Evolutionary conservation across 1,140 invertebrate genomes (phyloP).

Genomic region (Lepidurus packardi): DNA sequence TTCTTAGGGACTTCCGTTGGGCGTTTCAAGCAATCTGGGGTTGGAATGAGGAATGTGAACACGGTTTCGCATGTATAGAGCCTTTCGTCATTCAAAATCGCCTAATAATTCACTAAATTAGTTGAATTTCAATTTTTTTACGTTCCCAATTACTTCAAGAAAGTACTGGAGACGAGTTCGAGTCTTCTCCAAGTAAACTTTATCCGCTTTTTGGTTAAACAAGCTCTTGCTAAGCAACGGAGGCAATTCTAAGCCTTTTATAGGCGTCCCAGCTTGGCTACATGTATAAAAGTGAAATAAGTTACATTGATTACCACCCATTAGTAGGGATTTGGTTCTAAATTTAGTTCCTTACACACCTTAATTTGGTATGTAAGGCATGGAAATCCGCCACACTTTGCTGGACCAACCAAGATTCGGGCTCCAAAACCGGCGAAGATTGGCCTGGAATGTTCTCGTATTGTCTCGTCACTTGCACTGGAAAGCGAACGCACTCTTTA

Average conservation of each 20-base stretch:
- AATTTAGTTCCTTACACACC: too few relatives aligned
- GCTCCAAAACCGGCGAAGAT: conserved; percentile 19
- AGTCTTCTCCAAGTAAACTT: conserved; percentile 69
- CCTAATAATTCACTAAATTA: conserved; percentile 50
- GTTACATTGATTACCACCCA: conserved; percentile 27
- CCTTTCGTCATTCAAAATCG: conserved; percentile 75
- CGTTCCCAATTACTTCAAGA: conserved; percentile 59
- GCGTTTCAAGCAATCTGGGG: conserved; percentile 77
- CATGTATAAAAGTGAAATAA: conserved; percentile 25
- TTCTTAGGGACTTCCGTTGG: conserved; percentile 66
- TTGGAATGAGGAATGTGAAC: conserved; percentile 82
- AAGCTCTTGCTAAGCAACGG: conserved; percentile 69
- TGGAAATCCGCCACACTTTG: conserved; percentile 75
- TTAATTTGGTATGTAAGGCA: conserved; percentile 73
- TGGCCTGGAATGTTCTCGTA: not conserved
- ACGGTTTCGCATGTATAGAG: conserved; percentile 81
- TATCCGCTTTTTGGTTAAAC: conserved; percentile 67
- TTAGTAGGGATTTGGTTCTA: conserved; percentile 38
- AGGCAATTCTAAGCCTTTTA: conserved; percentile 73
- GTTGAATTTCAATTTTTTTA: not conserved
- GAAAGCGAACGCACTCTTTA: conserved; percentile 71
- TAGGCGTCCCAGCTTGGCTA: conserved; percentile 63
- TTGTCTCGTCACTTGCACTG: conserved; percentile 58
- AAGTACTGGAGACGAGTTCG: conserved; percentile 77
- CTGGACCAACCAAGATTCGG: conserved; percentile 64